Evolutionary conservation across 1,140 invertebrate genomes (phyloP), one percentile per base, ranked within the genome.

Genomic region (Drosophila kurseongensis): DNA sequence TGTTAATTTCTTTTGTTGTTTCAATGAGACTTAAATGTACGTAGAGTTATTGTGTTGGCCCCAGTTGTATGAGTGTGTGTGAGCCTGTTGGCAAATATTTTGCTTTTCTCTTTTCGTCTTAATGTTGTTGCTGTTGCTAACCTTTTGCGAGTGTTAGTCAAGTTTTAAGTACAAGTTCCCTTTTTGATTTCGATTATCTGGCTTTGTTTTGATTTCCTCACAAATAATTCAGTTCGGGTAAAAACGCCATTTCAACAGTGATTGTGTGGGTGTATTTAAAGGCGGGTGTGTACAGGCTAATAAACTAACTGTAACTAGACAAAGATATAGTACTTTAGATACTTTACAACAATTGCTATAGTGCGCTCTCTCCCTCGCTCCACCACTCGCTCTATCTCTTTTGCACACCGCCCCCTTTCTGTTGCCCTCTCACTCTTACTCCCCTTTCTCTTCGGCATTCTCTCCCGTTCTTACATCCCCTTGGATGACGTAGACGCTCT

Each of bases 401-500:
- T 60, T 10, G 23, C 27, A 16, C n/a, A 48, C 23, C 40, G 16
- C 9, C 52, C 41, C 47, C 47, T 42, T 52, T 62, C 62, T 78
- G 54, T 42, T 66, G 59, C 23, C 8, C 27, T 10, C 50, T 35
- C 54, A 14, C 9, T n/a, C 7, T 14, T 32, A 29, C 36, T n/a
- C 41, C 68, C 41, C 54, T 58, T 44, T 66, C 47, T 42, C 62
- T 18, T n/a, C 9, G 14, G 9, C 63, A 40, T 42, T 47, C 73
- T 56, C 73, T 57, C 52, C 38, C 10, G 60, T 40, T 65, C 40
- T 51, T 73, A 51, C 41, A 55, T 10, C 48, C 18, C 48, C 48
- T 27, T 60, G 18, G 56, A 54, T 79, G 76, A 74, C 76, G 77
- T 44, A 71, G 27, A 35, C 69, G 51, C 52, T 58, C 61, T 42